Evolutionary conservation across 2,888 invertebrate species (phyloP).

Genomic region (Trypoxylon attenuatum): DNA sequence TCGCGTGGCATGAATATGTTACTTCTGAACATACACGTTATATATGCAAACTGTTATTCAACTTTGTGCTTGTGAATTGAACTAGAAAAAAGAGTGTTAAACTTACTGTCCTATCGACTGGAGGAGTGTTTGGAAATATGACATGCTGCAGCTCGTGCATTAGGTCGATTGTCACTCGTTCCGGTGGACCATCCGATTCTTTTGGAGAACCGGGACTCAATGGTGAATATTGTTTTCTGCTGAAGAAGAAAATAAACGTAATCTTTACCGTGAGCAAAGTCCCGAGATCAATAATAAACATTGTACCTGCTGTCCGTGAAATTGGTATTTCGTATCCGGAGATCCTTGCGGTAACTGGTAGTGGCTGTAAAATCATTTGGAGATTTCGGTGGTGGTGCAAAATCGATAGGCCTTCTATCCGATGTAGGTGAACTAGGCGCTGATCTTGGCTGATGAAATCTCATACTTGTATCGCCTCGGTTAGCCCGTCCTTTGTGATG

Average conservation of each 20-base stretch:
- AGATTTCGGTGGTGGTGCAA: constrained; percentile 71
- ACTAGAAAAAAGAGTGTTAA: constrained; percentile 16
- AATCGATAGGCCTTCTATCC: constrained; percentile 75
- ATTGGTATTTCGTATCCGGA: constrained; percentile 68
- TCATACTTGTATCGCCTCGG: constrained; percentile 63
- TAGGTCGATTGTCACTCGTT: constrained; percentile 77
- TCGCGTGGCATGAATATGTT: too few relatives aligned
- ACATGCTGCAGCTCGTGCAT: constrained; percentile 82
- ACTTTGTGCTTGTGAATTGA: too few relatives aligned
- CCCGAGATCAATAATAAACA: neutral
- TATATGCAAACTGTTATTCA: too few relatives aligned
- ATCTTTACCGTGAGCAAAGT: neutral
- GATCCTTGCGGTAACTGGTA: constrained; percentile 71
- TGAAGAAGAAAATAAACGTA: constrained; percentile 26
- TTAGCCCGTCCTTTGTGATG: constrained; percentile 62
- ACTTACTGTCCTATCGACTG: constrained; percentile 82
- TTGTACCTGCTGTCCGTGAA: constrained; percentile 66
- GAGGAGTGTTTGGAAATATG: constrained; percentile 78
- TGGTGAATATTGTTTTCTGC: constrained; percentile 74
- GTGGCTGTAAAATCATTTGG: constrained; percentile 69
- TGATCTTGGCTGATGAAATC: constrained; percentile 76
- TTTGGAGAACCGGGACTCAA: constrained; percentile 77
- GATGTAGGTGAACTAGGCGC: constrained; percentile 82
- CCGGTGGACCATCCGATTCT: constrained; percentile 73
- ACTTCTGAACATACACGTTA: too few relatives aligned